Evolutionary conservation across 2,888 invertebrate genomes (phyloP).

Genomic region (Macropis europaea): DNA sequence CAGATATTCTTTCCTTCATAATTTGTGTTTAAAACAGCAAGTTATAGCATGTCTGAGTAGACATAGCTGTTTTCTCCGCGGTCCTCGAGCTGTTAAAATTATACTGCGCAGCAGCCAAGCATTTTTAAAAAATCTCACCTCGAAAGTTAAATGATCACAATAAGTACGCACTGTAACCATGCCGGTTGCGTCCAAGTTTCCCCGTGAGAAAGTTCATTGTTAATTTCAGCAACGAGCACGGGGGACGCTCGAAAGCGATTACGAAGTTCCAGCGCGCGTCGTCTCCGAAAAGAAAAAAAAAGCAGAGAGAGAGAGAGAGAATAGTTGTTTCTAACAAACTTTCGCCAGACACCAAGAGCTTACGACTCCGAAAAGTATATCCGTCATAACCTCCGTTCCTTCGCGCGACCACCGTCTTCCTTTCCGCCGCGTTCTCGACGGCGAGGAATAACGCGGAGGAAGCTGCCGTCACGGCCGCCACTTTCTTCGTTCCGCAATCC

Average conservation of each 20-base stretch:
- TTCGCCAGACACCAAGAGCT: constrained; percentile 1
- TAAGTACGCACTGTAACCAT: too few relatives aligned
- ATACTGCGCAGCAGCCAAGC: too few relatives aligned
- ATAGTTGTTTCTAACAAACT: constrained; percentile 20
- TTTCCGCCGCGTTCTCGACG: constrained; percentile 29
- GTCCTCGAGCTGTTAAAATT: too few relatives aligned
- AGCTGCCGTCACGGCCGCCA: constrained; percentile 27
- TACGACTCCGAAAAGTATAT: constrained; percentile 46
- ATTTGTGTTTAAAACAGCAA: too few relatives aligned
- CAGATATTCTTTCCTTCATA: too few relatives aligned
- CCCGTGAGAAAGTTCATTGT: background rate
- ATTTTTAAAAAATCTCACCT: too few relatives aligned
- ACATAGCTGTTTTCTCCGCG: too few relatives aligned
- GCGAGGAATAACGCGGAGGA: constrained; percentile 41
- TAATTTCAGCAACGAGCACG: background rate
- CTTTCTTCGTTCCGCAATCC: constrained; percentile 40
- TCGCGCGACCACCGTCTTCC: constrained; percentile 29
- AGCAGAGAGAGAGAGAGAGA: background rate
- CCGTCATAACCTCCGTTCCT: constrained; percentile 57
- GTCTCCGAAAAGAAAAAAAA: background rate
- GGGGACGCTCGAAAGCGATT: background rate
- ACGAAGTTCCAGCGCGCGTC: constrained; percentile 1
- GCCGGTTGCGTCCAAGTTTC: background rate
- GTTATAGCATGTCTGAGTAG: too few relatives aligned
- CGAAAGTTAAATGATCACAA: too few relatives aligned